Evolutionary conservation across 2,797 vertebrate genomes (phyloP).

Genomic region (Sphenodon punctatus): DNA sequence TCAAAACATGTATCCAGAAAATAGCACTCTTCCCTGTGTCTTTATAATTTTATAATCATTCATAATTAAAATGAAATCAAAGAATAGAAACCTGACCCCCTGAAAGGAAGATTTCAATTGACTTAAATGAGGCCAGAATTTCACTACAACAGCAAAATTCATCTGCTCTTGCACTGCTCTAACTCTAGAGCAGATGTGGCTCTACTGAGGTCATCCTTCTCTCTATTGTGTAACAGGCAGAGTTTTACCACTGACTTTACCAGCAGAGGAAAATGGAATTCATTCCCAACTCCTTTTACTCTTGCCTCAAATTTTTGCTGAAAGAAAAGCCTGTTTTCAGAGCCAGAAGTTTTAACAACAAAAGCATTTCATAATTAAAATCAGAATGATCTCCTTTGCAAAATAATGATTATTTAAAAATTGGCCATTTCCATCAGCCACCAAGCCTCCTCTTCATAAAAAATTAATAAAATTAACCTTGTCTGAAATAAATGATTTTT

Average conservation of each 20-base stretch:
- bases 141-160: no score
- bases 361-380: neutral
- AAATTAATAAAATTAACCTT: neutral
- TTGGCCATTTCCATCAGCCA: no score
- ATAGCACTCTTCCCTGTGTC: neutral
- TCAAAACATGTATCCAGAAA: neutral
- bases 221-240: neutral
- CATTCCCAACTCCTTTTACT: neutral
- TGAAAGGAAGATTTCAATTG: no score
- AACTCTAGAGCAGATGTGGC: no score
- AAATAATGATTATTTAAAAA: neutral
- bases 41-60: no score
- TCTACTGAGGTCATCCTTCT: neutral
- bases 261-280: no score
- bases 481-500: no score
- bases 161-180: no score
- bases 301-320: neutral
- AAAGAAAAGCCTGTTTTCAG: constrained; percentile 16
- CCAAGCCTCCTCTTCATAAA: neutral
- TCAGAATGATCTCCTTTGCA: neutral
- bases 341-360: neutral
- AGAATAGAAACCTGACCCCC: no score
- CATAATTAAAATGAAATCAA: no score
- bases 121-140: no score
- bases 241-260: no score